Base-by-base conservation (phyloP, 2,797 vertebrate genomes). In the Coregonus sp. region DNA sequence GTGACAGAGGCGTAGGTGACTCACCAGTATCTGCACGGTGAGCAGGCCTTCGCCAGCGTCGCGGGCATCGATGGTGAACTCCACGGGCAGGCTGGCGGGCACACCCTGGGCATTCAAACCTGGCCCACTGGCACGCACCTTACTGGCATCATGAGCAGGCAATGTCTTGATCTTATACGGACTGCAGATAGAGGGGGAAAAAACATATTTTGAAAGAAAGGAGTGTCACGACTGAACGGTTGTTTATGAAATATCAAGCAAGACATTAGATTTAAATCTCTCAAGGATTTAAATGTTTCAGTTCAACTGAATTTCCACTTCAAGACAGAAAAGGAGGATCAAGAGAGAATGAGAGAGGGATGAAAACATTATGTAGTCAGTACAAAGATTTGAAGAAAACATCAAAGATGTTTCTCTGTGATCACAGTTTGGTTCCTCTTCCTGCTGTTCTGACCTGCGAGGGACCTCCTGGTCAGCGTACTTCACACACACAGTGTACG, bases 51-150 rank as follows among this genome's bases (percentile, higher is more conserved):
- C 97, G 0, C 98, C 98, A 0, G 98, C 98, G 0, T 99, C 97
- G 0, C 97, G 95, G 1, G 98, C 97, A 0, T 99, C 97, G 0
- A 99, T 98, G 81, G 97, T 98, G 88, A 99, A 99, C 87, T 99
- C 98, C 3, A 99, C 97, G 0, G 97, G 98, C 20, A 99, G 86
- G 80, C 97, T 99, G 76, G 98, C 98, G 0, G 96, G 90, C 81
- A 99, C 96, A 71, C 97, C 98, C 0, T 95, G 92, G 1, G 94
- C 92, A 2, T 97, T 96, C 74, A 99, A 95, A 35, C 98, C 98
- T 0, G 98, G 98, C 3, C 98, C 98, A 0, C 97, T 99, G 77
- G 97, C 97, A 0, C 95, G 94, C 6, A 99, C 98, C 87, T 99
- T 99, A 84, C 98, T 99, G 91, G 98, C 98, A 0, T 99, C 98